Conservation (phyloP, 2,888 invertebrate species). For the Sinodicranocentrus sp. region DNA sequence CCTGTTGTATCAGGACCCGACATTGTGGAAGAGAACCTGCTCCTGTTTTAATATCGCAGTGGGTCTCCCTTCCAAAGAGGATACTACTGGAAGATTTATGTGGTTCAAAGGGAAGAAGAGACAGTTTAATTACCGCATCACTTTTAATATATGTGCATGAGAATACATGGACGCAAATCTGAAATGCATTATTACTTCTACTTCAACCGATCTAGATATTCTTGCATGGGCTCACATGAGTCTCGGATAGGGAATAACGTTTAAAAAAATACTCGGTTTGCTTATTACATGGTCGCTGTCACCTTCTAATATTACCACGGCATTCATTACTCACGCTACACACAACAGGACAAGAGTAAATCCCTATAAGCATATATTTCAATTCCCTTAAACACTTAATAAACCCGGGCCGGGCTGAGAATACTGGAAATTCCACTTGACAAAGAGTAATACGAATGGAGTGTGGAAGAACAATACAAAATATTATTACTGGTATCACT, state of each 20-base stretch:
- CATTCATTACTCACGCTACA: constrained; percentile 2
- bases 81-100: constrained; percentile 65
- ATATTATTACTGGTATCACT: too few relatives aligned
- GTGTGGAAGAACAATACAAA: too few relatives aligned
- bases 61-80: constrained; percentile 34
- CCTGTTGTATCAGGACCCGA: background rate
- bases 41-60: too few relatives aligned
- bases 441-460: too few relatives aligned
- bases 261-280: too few relatives aligned
- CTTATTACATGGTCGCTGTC: background rate
- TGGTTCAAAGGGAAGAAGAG: constrained; percentile 61
- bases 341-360: background rate
- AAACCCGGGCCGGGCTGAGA: constrained; percentile 20
- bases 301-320: background rate
- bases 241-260: too few relatives aligned
- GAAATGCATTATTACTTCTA: too few relatives aligned
- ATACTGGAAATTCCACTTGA: constrained; percentile 54
- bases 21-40: too few relatives aligned
- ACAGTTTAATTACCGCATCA: constrained; percentile 68
- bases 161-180: too few relatives aligned
- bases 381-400: background rate
- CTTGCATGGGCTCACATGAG: too few relatives aligned
- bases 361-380: background rate
- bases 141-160: constrained; percentile 60
- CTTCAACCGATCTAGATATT: too few relatives aligned